Base-by-base conservation (phyloP, 2,797 vertebrate genomes). In the Brotula barbata region DNA sequence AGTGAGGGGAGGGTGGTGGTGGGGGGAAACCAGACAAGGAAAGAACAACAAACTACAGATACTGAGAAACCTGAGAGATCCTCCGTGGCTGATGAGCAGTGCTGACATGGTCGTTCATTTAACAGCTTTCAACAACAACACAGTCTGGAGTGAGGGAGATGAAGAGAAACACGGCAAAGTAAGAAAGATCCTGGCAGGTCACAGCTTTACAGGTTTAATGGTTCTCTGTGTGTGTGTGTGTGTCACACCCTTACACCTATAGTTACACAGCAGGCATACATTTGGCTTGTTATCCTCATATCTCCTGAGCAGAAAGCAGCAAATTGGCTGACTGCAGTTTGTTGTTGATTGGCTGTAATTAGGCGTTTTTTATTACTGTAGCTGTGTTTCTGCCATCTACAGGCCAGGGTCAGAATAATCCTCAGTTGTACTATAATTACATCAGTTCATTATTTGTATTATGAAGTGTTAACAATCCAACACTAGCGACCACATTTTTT, bases 141-240 rank as follows among this genome's bases (percentile, higher is more conserved):
- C 70, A 79, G 70, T 42, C 34, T 69, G 73, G 68, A 1, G 5
- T 12, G 49, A 64, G 60, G 34, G 54, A 64, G 72, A 70, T n/a
- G 46, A 56, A 50, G 64, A 54, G 45, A 39, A 55, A 63, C 12
- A 16, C 55, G 34, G 61, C 70, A 77, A 68, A 77, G 68, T 15
- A 15, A 66, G 60, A 66, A 71, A 71, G 58, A 81, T 80, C 77
- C 63, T 54, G 66, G 69, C 53, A 81, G 75, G 84, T 82, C 84
- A 78, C 63, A 85, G 78, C 56, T 51, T 58, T 44, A 66, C 64
- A 55, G 70, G 84, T 85, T 78, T 88, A 83, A 75, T 73, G 69
- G 61, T 64, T 73, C 66, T 72, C 61, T 71, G 36, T 55, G 49
- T 58, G 52, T 40, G 37, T 56, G 39, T 58, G 43, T 33, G 55